Percentiles rank a stretch among this genome's conserved stretches.
These are phyloP conservation scores for Enchytraeus crypticus DNA, from an alignment of 2,888 invertebrate genomes.

Conservation along the genomic window DNA sequence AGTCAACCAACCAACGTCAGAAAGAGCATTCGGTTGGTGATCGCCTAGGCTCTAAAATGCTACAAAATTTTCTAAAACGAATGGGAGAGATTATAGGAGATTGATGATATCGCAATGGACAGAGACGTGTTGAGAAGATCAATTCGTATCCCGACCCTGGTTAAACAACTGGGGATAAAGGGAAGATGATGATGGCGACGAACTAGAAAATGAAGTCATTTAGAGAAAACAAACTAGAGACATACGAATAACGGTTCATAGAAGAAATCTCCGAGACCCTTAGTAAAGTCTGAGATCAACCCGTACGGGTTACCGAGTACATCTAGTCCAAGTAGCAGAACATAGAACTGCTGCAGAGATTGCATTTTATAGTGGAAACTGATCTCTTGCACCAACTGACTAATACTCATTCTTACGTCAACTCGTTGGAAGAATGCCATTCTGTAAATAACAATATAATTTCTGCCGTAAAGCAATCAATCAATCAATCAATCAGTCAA, in stretches of 20 bases:
- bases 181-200: too few species aligned
- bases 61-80: too few species aligned
- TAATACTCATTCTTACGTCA: slow-evolving; percentile 54
- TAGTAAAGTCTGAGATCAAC: slow-evolving; percentile 58
- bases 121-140: not conserved
- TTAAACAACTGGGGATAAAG: too few species aligned
- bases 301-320: slow-evolving; percentile 71
- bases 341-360: slow-evolving; percentile 70
- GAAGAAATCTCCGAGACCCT: slow-evolving; percentile 56
- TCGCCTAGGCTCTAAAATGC: too few species aligned
- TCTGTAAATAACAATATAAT: slow-evolving; percentile 47
- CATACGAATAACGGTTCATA: slow-evolving; percentile 60
- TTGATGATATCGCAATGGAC: not conserved
- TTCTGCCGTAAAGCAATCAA: not conserved
- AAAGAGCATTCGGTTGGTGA: too few species aligned
- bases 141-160: too few species aligned
- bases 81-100: not conserved
- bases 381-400: slow-evolving; percentile 54
- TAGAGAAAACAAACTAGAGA: not conserved
- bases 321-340: slow-evolving; percentile 66
- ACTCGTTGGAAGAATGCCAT: slow-evolving; percentile 61
- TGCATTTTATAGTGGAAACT: slow-evolving; percentile 63
- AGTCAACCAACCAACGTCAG: too few species aligned
- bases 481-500: not conserved
- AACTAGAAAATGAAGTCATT: too few species aligned